phyloP scores from a whole-genome alignment of 2,888 invertebrate genomes.

The Aplocera efformata region DNA sequence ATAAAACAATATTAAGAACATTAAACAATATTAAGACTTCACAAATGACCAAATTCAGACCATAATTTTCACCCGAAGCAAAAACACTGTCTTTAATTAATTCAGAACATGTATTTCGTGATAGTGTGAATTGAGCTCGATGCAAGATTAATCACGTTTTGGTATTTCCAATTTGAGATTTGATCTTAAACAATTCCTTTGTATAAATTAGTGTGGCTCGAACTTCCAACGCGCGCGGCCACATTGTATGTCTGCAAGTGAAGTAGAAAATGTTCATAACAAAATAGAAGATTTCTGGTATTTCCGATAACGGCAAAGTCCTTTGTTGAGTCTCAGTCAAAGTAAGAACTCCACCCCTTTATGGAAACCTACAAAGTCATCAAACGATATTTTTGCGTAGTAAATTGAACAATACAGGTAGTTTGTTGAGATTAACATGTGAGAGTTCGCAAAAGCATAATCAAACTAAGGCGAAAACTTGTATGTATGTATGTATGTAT shows the following conservation, averaged over 20 bases:
- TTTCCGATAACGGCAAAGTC: conserved; percentile 28
- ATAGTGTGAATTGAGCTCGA: conserved; percentile 1
- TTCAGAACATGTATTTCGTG: conserved; percentile 6
- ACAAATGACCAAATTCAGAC: too few relatives aligned
- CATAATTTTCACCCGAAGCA: too few relatives aligned
- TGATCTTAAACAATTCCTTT: conserved; percentile 1
- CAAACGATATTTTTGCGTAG: conserved; percentile 13
- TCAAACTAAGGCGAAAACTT: too few relatives aligned
- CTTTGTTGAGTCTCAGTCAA: conserved; percentile 28
- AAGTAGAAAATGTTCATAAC: conserved; percentile 13
- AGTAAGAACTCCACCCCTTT: conserved; percentile 33
- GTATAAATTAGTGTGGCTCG: background rate
- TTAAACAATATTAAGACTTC: too few relatives aligned
- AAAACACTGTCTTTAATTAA: too few relatives aligned
- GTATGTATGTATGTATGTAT: too few relatives aligned
- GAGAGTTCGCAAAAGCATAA: too few relatives aligned
- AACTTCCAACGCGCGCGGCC: conserved; percentile 1
- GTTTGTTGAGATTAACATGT: too few relatives aligned
- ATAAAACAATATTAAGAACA: too few relatives aligned
- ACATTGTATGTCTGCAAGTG: conserved; percentile 5
- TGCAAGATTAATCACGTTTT: conserved; percentile 4
- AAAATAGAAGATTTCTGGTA: conserved; percentile 24
- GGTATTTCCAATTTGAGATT: conserved; percentile 1
- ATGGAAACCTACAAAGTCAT: conserved; percentile 33
- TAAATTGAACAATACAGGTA: background rate